A percentile compares a stretch with the other conserved stretches of the same genome.
phyloP scores from a whole-genome alignment of 2,113 vertebrate genomes.

The Serilophus lunatus region DNA sequence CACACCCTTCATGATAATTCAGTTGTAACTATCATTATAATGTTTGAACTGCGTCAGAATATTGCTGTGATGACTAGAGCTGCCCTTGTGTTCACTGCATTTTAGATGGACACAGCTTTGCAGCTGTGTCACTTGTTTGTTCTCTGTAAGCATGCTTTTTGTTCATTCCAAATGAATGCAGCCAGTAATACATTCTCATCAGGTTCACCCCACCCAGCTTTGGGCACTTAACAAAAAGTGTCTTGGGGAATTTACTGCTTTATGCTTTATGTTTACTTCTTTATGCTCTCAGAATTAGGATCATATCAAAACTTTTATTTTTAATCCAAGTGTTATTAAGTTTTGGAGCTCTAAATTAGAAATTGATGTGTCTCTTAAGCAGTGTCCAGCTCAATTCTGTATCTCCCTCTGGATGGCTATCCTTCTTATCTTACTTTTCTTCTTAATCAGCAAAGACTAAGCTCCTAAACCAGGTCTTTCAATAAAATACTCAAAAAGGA shows the following conservation, averaged over 20 bases:
- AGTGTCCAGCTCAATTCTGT: neutral
- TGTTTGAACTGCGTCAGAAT: neutral
- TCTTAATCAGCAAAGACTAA: neutral
- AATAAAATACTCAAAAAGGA: neutral
- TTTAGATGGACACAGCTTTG: neutral
- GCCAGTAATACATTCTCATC: neutral
- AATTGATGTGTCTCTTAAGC: neutral
- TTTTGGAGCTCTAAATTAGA: neutral
- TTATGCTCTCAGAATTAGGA: neutral
- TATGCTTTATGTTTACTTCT: too few species aligned
- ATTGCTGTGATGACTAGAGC: rapidly evolving
- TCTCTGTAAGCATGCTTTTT: neutral
- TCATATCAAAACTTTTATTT: neutral
- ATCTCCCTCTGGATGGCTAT: neutral
- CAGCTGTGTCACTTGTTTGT: neutral
- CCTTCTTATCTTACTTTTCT: neutral
- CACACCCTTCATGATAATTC: neutral
- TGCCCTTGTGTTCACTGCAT: neutral
- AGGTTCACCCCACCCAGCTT: neutral
- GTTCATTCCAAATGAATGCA: neutral
- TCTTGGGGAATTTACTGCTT: neutral
- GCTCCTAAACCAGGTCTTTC: neutral
- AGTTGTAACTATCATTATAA: neutral
- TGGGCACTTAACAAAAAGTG: neutral
- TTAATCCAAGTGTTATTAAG: neutral